Conservation (phyloP, 2,888 invertebrate genomes). For the Euclidia mi region DNA sequence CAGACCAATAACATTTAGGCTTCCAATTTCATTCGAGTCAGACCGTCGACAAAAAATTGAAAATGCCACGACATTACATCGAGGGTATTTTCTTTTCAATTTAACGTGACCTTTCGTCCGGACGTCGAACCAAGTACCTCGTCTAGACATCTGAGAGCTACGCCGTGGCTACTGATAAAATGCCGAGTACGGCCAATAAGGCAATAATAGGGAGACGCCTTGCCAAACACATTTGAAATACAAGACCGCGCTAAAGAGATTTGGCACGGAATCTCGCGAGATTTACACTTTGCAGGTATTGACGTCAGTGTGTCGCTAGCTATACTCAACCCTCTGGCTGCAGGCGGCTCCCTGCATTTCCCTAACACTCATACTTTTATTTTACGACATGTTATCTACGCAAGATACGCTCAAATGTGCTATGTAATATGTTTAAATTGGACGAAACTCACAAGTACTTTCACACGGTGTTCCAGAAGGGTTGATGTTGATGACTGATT, state of each 20-base stretch:
- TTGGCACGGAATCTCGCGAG: constrained; percentile 37
- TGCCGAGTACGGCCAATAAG: constrained; percentile 54
- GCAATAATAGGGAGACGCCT: constrained; percentile 48
- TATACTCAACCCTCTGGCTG: constrained; percentile 62
- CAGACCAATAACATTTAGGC: constrained; percentile 56
- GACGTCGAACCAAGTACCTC: constrained; percentile 73
- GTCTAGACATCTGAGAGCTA: constrained; percentile 82
- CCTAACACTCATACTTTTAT: constrained; percentile 69
- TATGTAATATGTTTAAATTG: constrained; percentile 71
- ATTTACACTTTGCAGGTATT: constrained; percentile 41
- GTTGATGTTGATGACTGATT: constrained; percentile 42
- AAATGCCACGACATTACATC: constrained; percentile 56
- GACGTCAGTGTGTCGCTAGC: constrained; percentile 42
- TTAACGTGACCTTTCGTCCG: constrained; percentile 84
- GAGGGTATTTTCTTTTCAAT: constrained; percentile 81
- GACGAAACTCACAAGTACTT: constrained; percentile 62
- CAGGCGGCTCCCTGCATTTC: constrained; percentile 57
- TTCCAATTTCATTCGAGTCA: constrained; percentile 59
- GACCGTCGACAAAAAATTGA: constrained; percentile 54
- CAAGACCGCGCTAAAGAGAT: constrained; percentile 36
- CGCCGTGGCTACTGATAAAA: constrained; percentile 59
- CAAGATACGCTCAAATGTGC: constrained; percentile 76
- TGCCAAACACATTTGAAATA: constrained; percentile 43
- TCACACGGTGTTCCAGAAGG: constrained; percentile 48
- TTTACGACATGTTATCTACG: constrained; percentile 78